These are phyloP conservation scores for Balanococcus diminutus DNA, from an alignment of 2,888 invertebrate genomes.

Conservation along the genomic window DNA sequence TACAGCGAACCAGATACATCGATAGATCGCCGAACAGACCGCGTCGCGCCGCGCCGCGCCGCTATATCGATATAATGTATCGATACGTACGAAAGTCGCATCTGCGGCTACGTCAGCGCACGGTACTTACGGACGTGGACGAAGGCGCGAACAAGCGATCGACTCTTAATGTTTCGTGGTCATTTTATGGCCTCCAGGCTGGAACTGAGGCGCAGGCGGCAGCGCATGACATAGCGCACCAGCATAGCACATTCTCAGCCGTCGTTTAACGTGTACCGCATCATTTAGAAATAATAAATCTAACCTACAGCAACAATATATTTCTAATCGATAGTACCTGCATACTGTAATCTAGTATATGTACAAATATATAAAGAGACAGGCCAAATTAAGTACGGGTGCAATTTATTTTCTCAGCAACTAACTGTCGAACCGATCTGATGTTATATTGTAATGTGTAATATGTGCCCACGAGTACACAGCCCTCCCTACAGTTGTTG, in stretches of 20 bases:
- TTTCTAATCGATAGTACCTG: neutral
- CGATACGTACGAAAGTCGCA: neutral
- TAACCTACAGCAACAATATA: neutral
- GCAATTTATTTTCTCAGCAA: no score
- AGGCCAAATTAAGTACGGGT: no score
- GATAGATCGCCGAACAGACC: neutral
- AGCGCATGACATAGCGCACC: neutral
- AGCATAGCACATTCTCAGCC: neutral
- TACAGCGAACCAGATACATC: neutral
- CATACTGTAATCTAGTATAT: no score
- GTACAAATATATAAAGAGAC: no score
- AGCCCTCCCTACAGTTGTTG: no score
- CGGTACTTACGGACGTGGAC: no score
- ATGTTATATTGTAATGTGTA: no score
- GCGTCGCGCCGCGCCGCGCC: no score
- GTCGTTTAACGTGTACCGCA: neutral
- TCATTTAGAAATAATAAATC: constrained; percentile 1
- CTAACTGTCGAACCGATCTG: no score
- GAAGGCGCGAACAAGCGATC: neutral
- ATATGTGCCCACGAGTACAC: no score
- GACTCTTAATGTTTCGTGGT: neutral
- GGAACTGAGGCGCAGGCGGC: neutral
- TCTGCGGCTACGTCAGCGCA: no score
- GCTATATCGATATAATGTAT: neutral
- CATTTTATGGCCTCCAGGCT: neutral